These are phyloP conservation scores for Asbolus verrucosus DNA, from an alignment of 1,140 invertebrate species.

Conservation along the genomic window DNA sequence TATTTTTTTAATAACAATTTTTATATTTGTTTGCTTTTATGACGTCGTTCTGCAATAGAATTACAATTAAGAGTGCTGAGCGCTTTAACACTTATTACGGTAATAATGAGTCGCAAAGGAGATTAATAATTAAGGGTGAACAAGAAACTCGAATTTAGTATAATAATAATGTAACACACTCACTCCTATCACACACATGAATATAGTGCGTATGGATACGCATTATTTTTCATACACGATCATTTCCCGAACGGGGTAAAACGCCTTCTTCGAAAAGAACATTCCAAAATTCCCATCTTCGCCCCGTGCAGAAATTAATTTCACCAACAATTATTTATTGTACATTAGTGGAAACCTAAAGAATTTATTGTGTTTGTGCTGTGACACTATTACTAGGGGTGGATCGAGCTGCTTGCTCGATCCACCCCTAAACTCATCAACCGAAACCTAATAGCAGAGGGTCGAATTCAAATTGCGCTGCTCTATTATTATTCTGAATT, in stretches of 20 bases:
- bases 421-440: no score
- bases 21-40: slow-evolving; percentile 52
- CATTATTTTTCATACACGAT: no score
- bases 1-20: slow-evolving; percentile 63
- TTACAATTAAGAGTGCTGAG: slow-evolving; percentile 41
- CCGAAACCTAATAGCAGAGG: slow-evolving; percentile 34
- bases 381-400: slow-evolving; percentile 5
- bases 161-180: slow-evolving; percentile 45
- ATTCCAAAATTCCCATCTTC: no score
- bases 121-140: slow-evolving; percentile 5
- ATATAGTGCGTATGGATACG: no score
- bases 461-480: slow-evolving; percentile 47
- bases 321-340: not conserved
- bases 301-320: no score
- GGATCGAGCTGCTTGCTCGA: no score
- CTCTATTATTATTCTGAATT: slow-evolving; percentile 14
- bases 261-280: no score
- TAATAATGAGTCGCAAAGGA: slow-evolving; percentile 1
- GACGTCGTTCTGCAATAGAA: slow-evolving; percentile 36
- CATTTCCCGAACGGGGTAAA: no score
- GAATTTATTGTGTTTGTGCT: slow-evolving; percentile 2
- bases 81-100: slow-evolving; percentile 23
- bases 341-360: slow-evolving; percentile 11
- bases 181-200: slow-evolving; percentile 52
- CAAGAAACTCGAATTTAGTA: slow-evolving; percentile 42